These are phyloP conservation scores for Hirtodrosophila alboralis DNA, from an alignment of 2,888 invertebrate species.

Conservation along the genomic window DNA sequence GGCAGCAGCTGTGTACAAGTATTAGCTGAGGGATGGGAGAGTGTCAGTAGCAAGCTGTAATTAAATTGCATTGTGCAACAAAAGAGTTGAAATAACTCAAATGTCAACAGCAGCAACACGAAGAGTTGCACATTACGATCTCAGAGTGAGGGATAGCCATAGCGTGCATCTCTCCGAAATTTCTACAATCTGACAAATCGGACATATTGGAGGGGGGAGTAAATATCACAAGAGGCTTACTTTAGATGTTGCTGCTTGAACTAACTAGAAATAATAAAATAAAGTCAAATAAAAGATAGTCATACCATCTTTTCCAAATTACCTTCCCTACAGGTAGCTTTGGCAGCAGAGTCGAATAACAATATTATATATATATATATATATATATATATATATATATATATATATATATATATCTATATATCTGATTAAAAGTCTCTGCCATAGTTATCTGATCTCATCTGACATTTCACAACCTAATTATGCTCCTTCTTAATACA, in stretches of 20 bases:
- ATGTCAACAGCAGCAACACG: slow-evolving; percentile 8
- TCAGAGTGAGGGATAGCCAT: slow-evolving; percentile 1
- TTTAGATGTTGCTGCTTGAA: slow-evolving; percentile 49
- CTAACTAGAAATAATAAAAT: slow-evolving; percentile 24
- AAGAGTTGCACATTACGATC: too few species aligned
- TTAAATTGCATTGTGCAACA: slow-evolving; percentile 54
- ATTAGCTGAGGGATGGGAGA: slow-evolving; percentile 1
- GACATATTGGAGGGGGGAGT: slow-evolving; percentile 2
- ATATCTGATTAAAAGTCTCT: too few species aligned
- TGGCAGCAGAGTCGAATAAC: neutral
- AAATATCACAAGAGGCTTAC: slow-evolving; percentile 29
- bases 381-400: too few species aligned
- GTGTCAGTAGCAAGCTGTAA: slow-evolving; percentile 58
- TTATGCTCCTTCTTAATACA: slow-evolving; percentile 18
- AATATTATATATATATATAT: too few species aligned
- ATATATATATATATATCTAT: too few species aligned
- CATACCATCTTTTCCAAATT: slow-evolving; percentile 2
- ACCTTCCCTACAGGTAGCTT: neutral
- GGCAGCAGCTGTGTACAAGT: slow-evolving; percentile 6
- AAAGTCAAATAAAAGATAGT: slow-evolving; percentile 10
- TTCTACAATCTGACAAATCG: slow-evolving; percentile 41
- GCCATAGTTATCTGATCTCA: slow-evolving; percentile 14
- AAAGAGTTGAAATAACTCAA: slow-evolving; percentile 18
- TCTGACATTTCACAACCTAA: slow-evolving; percentile 19
- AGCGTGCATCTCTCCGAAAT: slow-evolving; percentile 28